These are phyloP conservation scores for Calypte anna DNA, from an alignment of 2,113 vertebrate genomes.

Conservation along the genomic window DNA sequence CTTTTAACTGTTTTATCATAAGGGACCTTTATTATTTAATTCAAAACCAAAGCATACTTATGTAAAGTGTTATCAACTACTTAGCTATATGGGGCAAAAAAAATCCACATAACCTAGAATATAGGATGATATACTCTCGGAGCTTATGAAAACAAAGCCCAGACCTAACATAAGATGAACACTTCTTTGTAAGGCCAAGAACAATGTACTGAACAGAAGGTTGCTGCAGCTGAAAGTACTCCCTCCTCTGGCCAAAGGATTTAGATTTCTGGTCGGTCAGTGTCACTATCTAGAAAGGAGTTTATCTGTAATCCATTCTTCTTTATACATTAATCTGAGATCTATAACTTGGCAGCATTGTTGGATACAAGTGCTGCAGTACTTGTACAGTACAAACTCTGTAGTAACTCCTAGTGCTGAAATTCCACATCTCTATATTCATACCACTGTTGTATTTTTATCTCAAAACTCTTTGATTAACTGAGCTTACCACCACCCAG, in stretches of 20 bases:
- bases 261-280: background rate
- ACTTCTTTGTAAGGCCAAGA: background rate
- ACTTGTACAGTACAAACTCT: background rate
- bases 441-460: background rate
- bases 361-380: background rate
- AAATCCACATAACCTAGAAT: background rate
- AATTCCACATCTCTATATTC: background rate
- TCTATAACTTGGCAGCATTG: background rate
- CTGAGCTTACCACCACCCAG: background rate
- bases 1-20: background rate
- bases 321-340: background rate
- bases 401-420: background rate
- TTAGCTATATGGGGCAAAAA: background rate
- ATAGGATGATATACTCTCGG: background rate
- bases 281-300: background rate
- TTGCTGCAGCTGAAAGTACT: conserved; percentile 5
- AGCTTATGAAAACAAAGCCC: background rate
- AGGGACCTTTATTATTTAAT: background rate
- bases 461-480: background rate
- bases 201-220: background rate
- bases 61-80: background rate
- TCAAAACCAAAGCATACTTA: background rate
- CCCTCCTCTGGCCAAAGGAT: conserved; percentile 50
- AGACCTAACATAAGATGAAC: background rate
- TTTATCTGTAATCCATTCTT: background rate